These are phyloP conservation scores for Sympetrum striolatum DNA, from an alignment of 2,888 invertebrate species.

Conservation along the genomic window DNA sequence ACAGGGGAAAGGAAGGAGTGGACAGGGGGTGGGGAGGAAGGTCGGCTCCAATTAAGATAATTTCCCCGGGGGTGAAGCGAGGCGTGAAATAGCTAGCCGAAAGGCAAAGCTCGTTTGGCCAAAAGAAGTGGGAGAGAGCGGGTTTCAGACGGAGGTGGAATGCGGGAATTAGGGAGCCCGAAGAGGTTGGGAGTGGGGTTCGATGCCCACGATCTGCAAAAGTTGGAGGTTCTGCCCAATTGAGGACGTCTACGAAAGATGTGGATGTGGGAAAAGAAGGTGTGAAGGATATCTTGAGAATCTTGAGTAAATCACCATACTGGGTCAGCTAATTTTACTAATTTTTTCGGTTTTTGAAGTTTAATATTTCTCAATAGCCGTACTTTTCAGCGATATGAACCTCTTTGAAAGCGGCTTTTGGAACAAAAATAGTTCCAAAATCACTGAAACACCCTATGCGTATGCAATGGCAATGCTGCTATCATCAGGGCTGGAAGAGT, in stretches of 20 bases:
- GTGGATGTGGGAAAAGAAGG: too few species aligned
- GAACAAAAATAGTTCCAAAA: too few species aligned
- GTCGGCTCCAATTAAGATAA: conserved; percentile 37
- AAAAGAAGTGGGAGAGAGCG: neutral
- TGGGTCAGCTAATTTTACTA: too few species aligned
- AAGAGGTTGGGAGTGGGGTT: neutral
- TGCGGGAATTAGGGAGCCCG: neutral
- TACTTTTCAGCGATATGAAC: too few species aligned
- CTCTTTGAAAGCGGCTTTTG: too few species aligned
- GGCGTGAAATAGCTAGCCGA: conserved; percentile 42
- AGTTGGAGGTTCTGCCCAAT: neutral
- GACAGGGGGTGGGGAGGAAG: neutral
- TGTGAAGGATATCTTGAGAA: neutral
- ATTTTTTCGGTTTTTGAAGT: too few species aligned
- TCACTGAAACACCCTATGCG: too few species aligned
- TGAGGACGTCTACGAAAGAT: neutral
- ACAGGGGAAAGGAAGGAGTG: neutral
- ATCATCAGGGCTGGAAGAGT: too few species aligned
- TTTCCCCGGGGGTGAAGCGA: conserved; percentile 23
- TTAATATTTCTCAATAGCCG: too few species aligned
- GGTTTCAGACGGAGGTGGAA: neutral
- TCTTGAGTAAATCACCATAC: neutral
- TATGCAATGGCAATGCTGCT: too few species aligned
- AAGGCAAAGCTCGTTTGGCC: conserved; percentile 26
- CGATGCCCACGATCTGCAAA: neutral